Evolutionary conservation across 2,888 invertebrate species (phyloP).

Genomic region (Trachelus tabidus): DNA sequence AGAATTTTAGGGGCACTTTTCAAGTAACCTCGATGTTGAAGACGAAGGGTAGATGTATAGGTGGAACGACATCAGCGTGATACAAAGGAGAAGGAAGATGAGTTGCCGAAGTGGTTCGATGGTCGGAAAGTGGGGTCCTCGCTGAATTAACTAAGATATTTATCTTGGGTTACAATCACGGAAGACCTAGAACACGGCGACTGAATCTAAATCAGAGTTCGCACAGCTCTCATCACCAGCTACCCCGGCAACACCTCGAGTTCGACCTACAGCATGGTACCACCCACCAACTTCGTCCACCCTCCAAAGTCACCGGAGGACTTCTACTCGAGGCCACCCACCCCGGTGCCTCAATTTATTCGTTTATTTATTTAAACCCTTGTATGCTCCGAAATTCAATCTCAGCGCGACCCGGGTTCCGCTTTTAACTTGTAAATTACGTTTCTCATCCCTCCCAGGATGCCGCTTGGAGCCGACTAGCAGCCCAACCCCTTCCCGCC

Average conservation of each 20-base stretch:
- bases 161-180: conserved; percentile 48
- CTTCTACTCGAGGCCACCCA: background rate
- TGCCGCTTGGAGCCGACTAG: background rate
- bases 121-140: conserved; percentile 18
- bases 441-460: background rate
- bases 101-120: background rate
- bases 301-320: background rate
- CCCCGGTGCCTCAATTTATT: conserved; percentile 5
- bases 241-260: background rate
- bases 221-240: background rate
- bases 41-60: background rate
- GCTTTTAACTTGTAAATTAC: conserved; percentile 16
- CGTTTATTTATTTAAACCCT: conserved; percentile 21
- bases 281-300: background rate
- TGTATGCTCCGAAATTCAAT: conserved; percentile 13
- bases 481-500: background rate
- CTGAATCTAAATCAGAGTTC: conserved; percentile 26
- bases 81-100: background rate
- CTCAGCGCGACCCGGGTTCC: background rate
- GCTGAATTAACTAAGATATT: conserved; percentile 48
- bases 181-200: conserved; percentile 26
- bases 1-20: background rate
- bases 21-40: background rate
- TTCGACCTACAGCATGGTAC: background rate
- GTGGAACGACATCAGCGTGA: background rate